Base-by-base conservation (phyloP, 2,113 vertebrate genomes). In the Hypomesus transpacificus region DNA sequence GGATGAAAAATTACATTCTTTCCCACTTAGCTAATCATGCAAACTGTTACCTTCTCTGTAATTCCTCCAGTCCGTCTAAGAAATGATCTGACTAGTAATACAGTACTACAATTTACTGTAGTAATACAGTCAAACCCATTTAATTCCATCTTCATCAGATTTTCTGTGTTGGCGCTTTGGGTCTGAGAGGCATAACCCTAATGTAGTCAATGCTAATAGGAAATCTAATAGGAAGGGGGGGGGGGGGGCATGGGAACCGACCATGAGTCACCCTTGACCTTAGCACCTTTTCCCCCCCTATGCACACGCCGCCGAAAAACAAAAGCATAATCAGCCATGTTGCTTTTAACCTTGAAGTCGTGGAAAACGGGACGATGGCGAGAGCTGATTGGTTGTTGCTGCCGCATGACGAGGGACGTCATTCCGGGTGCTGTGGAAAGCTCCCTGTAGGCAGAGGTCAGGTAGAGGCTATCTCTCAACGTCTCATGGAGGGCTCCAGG, bases 181-280 rank as follows among this genome's bases (percentile, higher is more conserved):
- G 66, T 34, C 76, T 22, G 24, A 71, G 24, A 46, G 14, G 57
- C 46, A 54, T 18, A 75, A 82, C 68, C 68, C 81, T 73, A 39
- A 66, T 61, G 63, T 53, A 77, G 75, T 81, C 65, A 34, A 82
- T 71, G 73, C 70, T 64, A 85, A 84, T 77, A 80, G 72, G 71
- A 73, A 83, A 85, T 84, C 72, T 78, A 86, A 83, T 80, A 60
- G 53, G 75, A 72, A 73, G 60, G n/a, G n/a, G 0, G 62, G 64
- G 52, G 54, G 78, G 52, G 46, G 67, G 54, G 64, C 7, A 50
- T 18, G 73, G 68, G 73, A 34, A 74, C 68, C 1, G 8, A 61
- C 77, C 83, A 79, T 82, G 80, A 80, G 82, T 84, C 82, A 91
- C 85, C 84, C 84, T 86, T 91, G 90, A 89, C 87, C 88, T 87